phyloP scores from a whole-genome alignment of 2,888 invertebrate species.

The Caenorhabditis doughertyi region DNA sequence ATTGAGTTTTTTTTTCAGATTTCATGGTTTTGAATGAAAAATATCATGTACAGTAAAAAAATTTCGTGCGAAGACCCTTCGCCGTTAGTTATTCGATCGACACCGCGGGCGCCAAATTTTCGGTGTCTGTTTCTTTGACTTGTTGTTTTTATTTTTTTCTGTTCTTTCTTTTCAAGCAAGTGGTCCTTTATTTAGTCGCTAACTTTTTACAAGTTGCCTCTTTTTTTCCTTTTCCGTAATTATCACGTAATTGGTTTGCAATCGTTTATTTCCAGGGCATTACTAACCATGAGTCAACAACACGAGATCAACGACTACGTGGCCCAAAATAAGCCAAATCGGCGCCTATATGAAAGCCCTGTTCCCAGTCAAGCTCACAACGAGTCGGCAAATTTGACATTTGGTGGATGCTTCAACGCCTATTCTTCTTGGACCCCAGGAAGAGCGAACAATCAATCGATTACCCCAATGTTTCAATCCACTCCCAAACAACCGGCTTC shows the following conservation, averaged over 20 bases:
- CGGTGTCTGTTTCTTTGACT: no score
- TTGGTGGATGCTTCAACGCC: constrained; percentile 49
- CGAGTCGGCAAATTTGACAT: constrained; percentile 40
- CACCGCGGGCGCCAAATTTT: no score
- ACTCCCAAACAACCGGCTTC: constrained; percentile 19
- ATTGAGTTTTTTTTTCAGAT: no score
- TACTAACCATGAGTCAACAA: constrained; percentile 30
- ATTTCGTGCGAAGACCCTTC: no score
- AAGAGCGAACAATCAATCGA: constrained; percentile 10
- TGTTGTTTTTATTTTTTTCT: no score
- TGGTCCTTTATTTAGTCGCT: not conserved
- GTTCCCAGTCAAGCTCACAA: constrained; percentile 29
- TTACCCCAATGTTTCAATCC: constrained; percentile 6
- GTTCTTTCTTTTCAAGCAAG: no score
- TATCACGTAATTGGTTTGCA: not conserved
- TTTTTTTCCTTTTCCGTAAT: not conserved
- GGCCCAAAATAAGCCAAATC: constrained; percentile 9
- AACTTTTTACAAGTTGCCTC: not conserved
- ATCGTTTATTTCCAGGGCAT: not conserved
- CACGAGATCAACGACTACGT: constrained; percentile 11
- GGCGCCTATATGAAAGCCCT: constrained; percentile 12
- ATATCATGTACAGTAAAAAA: no score
- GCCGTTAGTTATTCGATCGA: no score
- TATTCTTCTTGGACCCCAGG: constrained; percentile 28
- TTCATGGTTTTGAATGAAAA: no score